Conservation (phyloP, 2,113 vertebrate species). For the Tragelaphus buxtoni region DNA sequence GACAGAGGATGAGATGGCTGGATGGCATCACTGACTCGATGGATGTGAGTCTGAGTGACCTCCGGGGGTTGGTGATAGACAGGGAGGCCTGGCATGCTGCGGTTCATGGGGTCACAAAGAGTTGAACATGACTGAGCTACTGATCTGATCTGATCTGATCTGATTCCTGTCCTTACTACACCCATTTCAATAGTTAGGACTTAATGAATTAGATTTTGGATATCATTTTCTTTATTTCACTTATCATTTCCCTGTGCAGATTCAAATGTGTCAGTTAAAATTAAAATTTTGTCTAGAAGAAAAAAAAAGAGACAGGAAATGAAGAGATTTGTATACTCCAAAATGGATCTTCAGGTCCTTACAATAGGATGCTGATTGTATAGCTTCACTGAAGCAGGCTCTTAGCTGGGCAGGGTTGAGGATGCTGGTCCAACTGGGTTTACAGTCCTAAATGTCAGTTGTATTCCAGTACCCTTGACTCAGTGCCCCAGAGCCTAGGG, state of each 20-base stretch:
- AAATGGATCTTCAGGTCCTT: neutral
- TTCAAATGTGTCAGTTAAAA: conserved; percentile 17
- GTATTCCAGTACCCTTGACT: neutral
- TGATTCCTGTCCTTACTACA: neutral
- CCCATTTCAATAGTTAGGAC: neutral
- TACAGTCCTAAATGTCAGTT: neutral
- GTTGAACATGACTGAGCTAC: no score
- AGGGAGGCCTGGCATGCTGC: no score
- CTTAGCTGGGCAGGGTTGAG: neutral
- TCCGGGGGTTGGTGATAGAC: no score
- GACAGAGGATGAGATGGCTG: no score
- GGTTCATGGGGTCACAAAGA: no score
- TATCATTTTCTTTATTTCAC: neutral
- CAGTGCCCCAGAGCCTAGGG: neutral
- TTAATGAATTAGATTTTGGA: neutral
- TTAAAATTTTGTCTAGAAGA: neutral
- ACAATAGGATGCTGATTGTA: neutral
- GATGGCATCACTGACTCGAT: no score
- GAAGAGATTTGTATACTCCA: neutral
- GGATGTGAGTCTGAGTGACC: no score
- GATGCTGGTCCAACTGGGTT: neutral
- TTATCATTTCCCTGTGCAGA: neutral
- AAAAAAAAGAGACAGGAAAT: neutral
- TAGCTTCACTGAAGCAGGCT: neutral
- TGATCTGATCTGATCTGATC: no score